Conservation (phyloP, 2,113 vertebrate species). For the Petromus typicus region DNA sequence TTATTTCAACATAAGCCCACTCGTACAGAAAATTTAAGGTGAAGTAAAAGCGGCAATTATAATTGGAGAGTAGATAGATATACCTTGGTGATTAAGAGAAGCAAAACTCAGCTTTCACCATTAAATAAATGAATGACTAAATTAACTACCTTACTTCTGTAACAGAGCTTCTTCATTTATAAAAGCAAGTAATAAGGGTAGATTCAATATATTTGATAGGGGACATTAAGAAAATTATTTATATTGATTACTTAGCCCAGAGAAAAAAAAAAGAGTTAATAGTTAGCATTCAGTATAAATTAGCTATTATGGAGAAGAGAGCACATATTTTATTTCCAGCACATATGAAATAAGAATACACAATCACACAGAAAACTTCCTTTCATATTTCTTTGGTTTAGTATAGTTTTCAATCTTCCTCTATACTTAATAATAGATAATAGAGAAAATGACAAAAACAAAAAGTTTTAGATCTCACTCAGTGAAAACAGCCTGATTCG, state of each 20-base stretch:
- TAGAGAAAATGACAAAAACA: neutral
- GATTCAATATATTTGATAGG: accelerated
- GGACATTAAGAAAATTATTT: neutral
- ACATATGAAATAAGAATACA: neutral
- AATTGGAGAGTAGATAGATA: neutral
- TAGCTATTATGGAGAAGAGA: neutral
- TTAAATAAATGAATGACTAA: neutral
- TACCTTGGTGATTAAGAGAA: neutral
- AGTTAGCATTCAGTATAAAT: neutral
- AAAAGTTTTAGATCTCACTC: neutral
- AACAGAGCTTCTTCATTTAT: neutral
- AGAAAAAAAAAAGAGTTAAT: neutral
- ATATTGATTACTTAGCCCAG: neutral
- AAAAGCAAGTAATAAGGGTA: neutral
- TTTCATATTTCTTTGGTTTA: neutral
- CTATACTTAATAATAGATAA: neutral
- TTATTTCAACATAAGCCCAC: neutral
- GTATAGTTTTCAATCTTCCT: neutral
- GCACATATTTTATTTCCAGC: neutral
- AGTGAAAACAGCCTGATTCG: neutral
- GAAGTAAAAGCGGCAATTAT: neutral
- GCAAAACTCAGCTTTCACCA: neutral
- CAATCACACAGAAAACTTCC: neutral
- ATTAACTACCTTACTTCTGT: neutral
- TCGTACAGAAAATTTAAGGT: neutral